Conservation (phyloP, 1,140 invertebrate genomes). For the Babylonia areolata region DNA sequence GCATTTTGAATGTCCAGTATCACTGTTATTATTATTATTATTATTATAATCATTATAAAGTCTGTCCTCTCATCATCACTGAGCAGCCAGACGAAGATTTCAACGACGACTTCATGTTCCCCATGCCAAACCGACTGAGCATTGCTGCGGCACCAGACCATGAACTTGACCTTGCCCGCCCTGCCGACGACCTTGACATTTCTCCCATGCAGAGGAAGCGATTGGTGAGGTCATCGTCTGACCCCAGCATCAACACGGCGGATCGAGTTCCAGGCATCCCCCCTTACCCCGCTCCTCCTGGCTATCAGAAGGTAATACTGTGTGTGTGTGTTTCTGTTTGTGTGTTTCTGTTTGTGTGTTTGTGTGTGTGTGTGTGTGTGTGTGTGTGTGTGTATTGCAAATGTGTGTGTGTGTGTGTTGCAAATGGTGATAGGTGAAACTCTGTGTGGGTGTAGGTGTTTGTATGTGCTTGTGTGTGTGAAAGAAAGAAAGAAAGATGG, state of each 20-base stretch:
- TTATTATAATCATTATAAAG: too few species aligned
- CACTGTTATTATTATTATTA: too few species aligned
- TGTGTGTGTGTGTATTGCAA: too few species aligned
- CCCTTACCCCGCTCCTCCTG: slow-evolving; percentile 83
- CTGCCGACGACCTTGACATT: slow-evolving; percentile 62
- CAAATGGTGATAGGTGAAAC: too few species aligned
- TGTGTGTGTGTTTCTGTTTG: too few species aligned
- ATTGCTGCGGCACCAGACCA: slow-evolving; percentile 96
- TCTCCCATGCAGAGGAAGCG: slow-evolving; percentile 62
- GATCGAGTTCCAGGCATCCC: slow-evolving; percentile 80
- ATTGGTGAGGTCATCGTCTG: slow-evolving; percentile 71
- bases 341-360: slow-evolving; percentile 21
- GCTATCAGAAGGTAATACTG: slow-evolving; percentile 59
- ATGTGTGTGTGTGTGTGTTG: too few species aligned
- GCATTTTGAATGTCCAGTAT: too few species aligned
- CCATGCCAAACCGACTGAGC: slow-evolving; percentile 95
- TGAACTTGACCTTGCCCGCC: slow-evolving; percentile 81
- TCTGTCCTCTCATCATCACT: not conserved
- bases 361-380: too few species aligned
- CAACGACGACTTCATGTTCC: slow-evolving; percentile 94
- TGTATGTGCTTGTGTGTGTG: too few species aligned
- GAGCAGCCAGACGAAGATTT: slow-evolving; percentile 77
- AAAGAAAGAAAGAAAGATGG: too few species aligned
- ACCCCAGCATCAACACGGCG: slow-evolving; percentile 84
- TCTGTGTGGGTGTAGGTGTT: too few species aligned